phyloP scores from a whole-genome alignment of 1,140 invertebrate genomes.

The Holotrichia oblita region DNA sequence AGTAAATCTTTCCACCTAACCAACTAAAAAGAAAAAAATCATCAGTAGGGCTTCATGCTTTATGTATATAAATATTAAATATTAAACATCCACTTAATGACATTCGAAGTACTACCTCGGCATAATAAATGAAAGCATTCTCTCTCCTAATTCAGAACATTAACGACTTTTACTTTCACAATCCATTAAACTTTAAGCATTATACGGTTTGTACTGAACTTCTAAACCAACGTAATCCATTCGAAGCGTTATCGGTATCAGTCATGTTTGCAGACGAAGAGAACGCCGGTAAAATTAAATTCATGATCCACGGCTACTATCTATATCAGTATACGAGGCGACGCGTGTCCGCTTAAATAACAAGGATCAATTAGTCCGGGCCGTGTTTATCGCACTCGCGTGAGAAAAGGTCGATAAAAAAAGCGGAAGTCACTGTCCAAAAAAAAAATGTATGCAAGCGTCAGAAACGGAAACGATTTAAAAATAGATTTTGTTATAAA shows the following conservation, averaged over 20 bases:
- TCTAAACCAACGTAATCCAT: neutral
- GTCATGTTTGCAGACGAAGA: neutral
- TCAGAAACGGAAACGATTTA: neutral
- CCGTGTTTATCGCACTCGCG: neutral
- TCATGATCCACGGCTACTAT: neutral
- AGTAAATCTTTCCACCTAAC: too few relatives aligned
- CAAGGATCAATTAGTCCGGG: constrained; percentile 5
- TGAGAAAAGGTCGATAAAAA: neutral
- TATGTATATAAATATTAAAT: too few relatives aligned
- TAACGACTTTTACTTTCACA: constrained; percentile 1
- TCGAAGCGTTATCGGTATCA: neutral
- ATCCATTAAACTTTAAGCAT: neutral
- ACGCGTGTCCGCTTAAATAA: neutral
- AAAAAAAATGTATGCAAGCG: neutral
- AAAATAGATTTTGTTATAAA: neutral
- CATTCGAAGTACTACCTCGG: neutral
- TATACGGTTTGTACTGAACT: neutral
- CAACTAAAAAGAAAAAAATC: too few relatives aligned
- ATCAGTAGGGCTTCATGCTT: too few relatives aligned
- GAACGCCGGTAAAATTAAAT: neutral
- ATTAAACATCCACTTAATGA: too few relatives aligned
- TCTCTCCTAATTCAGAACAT: neutral
- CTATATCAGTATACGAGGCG: too few relatives aligned
- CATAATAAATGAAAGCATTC: neutral
- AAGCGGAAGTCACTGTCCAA: neutral